Evolutionary conservation across 2,113 vertebrate species (phyloP).

Genomic region (Vidua macroura): DNA sequence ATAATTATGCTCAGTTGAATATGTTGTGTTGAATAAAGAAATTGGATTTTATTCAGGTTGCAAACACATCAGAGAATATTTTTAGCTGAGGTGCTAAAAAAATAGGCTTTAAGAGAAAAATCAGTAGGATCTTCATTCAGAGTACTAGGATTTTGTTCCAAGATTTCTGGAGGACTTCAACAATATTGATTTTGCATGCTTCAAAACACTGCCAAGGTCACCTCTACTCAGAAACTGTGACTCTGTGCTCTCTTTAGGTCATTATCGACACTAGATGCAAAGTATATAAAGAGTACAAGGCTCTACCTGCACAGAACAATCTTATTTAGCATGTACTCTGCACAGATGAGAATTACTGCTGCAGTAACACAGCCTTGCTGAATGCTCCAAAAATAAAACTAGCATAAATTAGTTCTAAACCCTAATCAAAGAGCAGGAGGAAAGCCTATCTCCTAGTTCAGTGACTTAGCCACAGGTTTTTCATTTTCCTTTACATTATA

Average conservation of each 20-base stretch:
- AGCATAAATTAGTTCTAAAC: neutral
- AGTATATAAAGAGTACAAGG: neutral
- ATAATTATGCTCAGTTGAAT: neutral
- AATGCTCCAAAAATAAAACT: neutral
- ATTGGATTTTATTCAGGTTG: neutral
- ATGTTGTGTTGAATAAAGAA: neutral
- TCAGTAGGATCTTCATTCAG: neutral
- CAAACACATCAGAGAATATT: neutral
- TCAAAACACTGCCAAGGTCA: neutral
- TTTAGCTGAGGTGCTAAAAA: neutral
- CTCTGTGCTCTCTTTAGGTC: neutral
- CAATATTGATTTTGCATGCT: neutral
- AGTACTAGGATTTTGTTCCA: neutral
- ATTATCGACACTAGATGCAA: neutral
- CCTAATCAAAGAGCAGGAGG: neutral
- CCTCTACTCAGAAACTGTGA: neutral
- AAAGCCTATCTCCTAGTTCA: neutral
- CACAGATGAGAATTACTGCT: neutral
- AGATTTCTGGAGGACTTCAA: neutral
- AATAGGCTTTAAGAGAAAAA: neutral
- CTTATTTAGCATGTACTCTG: neutral
- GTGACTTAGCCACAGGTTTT: neutral
- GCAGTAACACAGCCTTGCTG: neutral
- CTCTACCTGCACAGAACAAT: neutral
- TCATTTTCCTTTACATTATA: neutral